These are phyloP conservation scores for Crotalus tigris DNA, from an alignment of 2,113 vertebrate species.

Conservation along the genomic window DNA sequence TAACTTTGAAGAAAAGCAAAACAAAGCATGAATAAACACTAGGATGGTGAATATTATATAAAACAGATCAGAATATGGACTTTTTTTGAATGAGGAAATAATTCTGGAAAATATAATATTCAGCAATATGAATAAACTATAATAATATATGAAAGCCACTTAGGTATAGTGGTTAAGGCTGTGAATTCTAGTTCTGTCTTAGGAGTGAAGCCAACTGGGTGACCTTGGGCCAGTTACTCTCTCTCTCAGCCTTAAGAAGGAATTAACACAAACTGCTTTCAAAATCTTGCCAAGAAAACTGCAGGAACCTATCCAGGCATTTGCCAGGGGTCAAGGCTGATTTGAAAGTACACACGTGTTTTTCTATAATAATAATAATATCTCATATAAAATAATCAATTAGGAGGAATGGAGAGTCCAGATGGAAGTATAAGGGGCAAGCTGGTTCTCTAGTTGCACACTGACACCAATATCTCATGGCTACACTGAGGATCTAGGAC, in stretches of 20 bases:
- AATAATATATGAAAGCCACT: background rate
- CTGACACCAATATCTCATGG: background rate
- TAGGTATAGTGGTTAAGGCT: background rate
- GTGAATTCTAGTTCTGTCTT: background rate
- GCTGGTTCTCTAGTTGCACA: background rate
- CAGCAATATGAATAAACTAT: background rate
- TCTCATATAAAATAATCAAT: background rate
- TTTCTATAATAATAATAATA: background rate
- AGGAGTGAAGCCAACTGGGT: background rate
- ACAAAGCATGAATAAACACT: background rate
- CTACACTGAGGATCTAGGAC: background rate
- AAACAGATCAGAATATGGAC: background rate
- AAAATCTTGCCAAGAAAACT: background rate
- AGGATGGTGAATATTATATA: background rate
- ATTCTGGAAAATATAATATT: background rate
- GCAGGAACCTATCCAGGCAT: background rate
- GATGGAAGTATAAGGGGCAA: background rate
- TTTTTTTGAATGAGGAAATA: background rate
- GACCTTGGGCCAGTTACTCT: background rate
- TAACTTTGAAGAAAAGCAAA: conserved; percentile 34
- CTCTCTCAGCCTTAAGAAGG: background rate
- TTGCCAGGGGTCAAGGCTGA: background rate
- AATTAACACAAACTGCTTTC: background rate
- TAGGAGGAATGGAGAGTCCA: background rate
- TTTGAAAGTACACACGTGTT: background rate